These are phyloP conservation scores for Chrysopa pallens DNA, from an alignment of 1,140 invertebrate species.

Conservation along the genomic window DNA sequence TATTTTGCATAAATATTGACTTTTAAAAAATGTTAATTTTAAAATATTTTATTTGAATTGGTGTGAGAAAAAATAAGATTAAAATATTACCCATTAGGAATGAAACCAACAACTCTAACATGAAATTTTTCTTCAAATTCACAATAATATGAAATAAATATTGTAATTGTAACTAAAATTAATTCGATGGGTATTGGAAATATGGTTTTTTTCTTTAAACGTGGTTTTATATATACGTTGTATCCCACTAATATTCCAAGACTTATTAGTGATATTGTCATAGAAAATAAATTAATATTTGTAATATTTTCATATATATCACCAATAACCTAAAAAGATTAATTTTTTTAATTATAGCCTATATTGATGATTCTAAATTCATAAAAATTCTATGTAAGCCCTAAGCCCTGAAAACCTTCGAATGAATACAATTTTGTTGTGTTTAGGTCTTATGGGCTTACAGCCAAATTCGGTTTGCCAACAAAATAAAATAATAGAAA, in stretches of 20 bases:
- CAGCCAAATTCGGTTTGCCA: background rate
- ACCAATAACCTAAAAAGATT: conserved; percentile 1
- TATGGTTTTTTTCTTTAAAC: conserved; percentile 44
- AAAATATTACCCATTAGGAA: conserved; percentile 55
- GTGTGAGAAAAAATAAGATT: too few species aligned
- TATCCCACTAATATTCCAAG: background rate
- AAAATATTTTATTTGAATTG: too few species aligned
- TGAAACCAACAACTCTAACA: conserved; percentile 47
- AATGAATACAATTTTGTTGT: too few species aligned
- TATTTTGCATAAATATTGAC: too few species aligned
- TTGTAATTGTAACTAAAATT: conserved; percentile 60
- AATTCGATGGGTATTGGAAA: conserved; percentile 79
- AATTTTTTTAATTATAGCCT: background rate
- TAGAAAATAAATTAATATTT: conserved; percentile 3
- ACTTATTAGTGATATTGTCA: background rate
- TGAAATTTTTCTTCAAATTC: conserved; percentile 35
- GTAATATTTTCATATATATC: conserved; percentile 3
- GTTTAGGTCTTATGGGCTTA: too few species aligned
- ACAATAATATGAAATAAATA: conserved; percentile 42
- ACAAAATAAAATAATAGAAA: background rate
- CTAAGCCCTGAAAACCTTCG: too few species aligned
- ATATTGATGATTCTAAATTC: too few species aligned
- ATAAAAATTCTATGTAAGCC: too few species aligned
- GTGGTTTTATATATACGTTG: conserved; percentile 39
- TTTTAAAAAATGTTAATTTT: too few species aligned